phyloP scores from a whole-genome alignment of 2,888 invertebrate genomes.

The Lutraria lutraria region DNA sequence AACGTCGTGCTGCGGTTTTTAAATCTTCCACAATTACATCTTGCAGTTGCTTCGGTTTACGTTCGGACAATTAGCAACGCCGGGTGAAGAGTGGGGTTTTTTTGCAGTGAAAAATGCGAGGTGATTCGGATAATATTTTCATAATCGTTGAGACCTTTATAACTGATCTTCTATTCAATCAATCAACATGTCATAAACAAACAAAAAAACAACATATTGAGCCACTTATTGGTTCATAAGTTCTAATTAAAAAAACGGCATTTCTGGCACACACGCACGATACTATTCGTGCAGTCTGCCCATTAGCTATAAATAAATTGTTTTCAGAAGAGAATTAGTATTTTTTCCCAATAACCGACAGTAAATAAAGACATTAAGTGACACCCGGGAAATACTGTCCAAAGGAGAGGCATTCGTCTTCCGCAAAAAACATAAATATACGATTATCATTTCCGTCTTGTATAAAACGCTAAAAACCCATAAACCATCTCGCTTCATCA shows the following conservation, averaged over 20 bases:
- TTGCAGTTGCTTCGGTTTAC: too few species aligned
- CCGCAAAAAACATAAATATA: conserved; percentile 2
- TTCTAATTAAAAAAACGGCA: background rate
- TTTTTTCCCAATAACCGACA: background rate
- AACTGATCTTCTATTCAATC: background rate
- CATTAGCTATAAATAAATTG: conserved; percentile 11
- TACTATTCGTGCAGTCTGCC: background rate
- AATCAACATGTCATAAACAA: background rate
- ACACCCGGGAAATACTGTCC: background rate
- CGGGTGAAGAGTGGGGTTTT: too few species aligned
- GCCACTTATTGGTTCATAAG: background rate
- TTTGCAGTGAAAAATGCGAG: too few species aligned
- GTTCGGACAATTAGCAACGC: too few species aligned
- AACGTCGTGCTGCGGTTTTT: too few species aligned
- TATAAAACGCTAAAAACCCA: background rate
- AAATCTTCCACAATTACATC: too few species aligned
- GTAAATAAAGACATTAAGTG: conserved; percentile 15
- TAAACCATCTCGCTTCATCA: background rate
- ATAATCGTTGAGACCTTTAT: too few species aligned
- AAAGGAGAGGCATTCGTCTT: background rate
- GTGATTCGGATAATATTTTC: too few species aligned
- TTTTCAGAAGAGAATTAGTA: background rate
- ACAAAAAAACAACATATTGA: background rate
- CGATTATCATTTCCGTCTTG: background rate
- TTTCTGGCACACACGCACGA: background rate